A percentile compares a stretch with the other conserved stretches of the same genome.
Conservation (phyloP, 2,888 invertebrate genomes). For the Silvanus unidentatus region DNA sequence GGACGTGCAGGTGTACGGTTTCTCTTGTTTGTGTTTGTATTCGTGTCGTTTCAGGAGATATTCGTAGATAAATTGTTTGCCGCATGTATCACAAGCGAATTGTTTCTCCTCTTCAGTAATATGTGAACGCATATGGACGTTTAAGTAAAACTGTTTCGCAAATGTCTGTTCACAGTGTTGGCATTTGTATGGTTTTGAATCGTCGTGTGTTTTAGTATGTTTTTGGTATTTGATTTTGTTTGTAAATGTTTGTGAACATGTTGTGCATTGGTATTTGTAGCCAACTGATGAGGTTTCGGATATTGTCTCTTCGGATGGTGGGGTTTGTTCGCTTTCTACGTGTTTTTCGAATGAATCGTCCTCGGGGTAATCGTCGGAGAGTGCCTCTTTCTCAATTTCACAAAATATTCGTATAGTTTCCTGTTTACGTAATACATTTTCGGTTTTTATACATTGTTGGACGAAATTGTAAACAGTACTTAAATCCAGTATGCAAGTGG, state of each 20-base stretch:
- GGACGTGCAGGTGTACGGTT: slow-evolving; percentile 37
- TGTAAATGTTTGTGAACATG: slow-evolving; percentile 24
- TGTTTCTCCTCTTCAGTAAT: slow-evolving; percentile 24
- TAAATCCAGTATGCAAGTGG: slow-evolving; percentile 16
- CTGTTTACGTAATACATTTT: slow-evolving; percentile 22
- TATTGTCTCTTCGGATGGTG: neutral
- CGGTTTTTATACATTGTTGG: slow-evolving; percentile 24
- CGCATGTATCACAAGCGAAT: slow-evolving; percentile 29
- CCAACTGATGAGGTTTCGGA: slow-evolving; percentile 3
- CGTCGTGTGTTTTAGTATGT: slow-evolving; percentile 26
- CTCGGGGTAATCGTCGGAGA: slow-evolving; percentile 12
- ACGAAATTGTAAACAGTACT: slow-evolving; percentile 18
- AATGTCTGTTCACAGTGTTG: slow-evolving; percentile 26
- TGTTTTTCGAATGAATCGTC: slow-evolving; percentile 9
- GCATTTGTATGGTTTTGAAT: slow-evolving; percentile 29
- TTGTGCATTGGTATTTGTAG: slow-evolving; percentile 25
- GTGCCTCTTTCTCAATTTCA: slow-evolving; percentile 27
- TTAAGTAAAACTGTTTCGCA: slow-evolving; percentile 23
- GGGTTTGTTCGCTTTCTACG: neutral
- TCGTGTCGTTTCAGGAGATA: slow-evolving; percentile 37
- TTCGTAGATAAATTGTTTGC: slow-evolving; percentile 30
- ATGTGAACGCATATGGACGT: slow-evolving; percentile 28
- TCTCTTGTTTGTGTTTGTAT: slow-evolving; percentile 35
- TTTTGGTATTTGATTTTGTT: slow-evolving; percentile 27
- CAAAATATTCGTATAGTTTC: slow-evolving; percentile 25